Conservation (phyloP, 2,797 vertebrate genomes). For the Eupleurogrammus muticus region DNA sequence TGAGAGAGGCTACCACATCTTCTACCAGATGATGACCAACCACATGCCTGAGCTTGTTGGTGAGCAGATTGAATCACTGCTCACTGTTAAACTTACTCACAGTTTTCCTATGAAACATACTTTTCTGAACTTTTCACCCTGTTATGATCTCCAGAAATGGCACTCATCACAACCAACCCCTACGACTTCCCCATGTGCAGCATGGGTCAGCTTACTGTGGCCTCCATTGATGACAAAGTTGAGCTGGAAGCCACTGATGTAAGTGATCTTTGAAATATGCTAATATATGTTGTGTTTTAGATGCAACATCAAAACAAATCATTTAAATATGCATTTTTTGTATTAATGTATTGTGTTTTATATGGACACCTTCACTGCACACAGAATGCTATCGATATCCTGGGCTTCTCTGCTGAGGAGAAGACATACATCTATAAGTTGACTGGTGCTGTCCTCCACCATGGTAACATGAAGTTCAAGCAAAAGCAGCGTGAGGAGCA, state of each 20-base stretch:
- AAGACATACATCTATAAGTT: conserved; percentile 88
- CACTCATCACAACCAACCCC: conserved; percentile 91
- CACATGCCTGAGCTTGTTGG: conserved; percentile 90
- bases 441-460: conserved; percentile 89
- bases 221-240: conserved; percentile 91
- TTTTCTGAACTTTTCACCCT: accelerated
- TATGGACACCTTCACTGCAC: conserved; percentile 10
- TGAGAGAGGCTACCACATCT: conserved; percentile 92
- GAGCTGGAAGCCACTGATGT: conserved; percentile 93
- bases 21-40: conserved; percentile 91
- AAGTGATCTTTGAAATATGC: conserved; percentile 55
- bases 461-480: conserved; percentile 91
- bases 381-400: conserved; percentile 88
- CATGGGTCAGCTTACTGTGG: conserved; percentile 89
- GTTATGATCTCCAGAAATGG: conserved; percentile 81
- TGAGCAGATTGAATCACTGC: conserved; percentile 47
- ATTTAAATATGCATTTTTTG: background rate
- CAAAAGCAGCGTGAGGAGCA: conserved; percentile 92
- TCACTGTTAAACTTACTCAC: background rate
- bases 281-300: background rate
- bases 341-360: background rate
- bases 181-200: conserved; percentile 90
- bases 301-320: background rate
- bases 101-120: background rate
- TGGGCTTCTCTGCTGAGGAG: conserved; percentile 88